Base-by-base conservation (phyloP, 2,113 vertebrate species). In the Prionailurus bengalensis region DNA sequence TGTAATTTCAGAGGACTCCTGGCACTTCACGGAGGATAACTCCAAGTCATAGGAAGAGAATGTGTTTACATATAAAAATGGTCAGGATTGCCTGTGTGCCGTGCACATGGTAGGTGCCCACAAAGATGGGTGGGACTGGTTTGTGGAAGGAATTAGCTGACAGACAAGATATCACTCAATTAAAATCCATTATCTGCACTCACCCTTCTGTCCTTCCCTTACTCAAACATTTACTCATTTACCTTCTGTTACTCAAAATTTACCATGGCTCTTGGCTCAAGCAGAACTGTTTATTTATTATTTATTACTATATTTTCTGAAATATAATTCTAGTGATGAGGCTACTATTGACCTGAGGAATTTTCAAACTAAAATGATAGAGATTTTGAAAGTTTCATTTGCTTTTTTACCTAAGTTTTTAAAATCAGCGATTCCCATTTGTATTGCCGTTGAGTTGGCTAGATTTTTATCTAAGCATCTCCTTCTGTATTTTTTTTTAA, bases 301-400 rank as follows among this genome's bases (percentile, higher is more conserved):
- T 78, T 78, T 48, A 78, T 17, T 78, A 48, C 42, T 78, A 1
- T 48, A 48, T 15, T 88, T 58, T 81, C 25, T 78, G 21, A 83
- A 33, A 33, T 45, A 11, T 29, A 45, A 53, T 82, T 63, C 45
- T 58, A 21, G 13, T 65, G 31, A 76, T 76, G 48, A 80, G 53
- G 33, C 48, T 95, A 2, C 29, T 61, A 21, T 85, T 87, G 84
- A 91, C 39, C 25, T 71, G 17, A 82, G 86, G 58, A 63, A 25
- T 97, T 55, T 94, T 53, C 81, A 94, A 83, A 31, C 51, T 29
- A 45, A 88, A 96, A 83, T 84, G 33, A 91, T 33, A 42, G 31
- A 39, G n/a, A 51, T 65, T 91, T 86, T 85, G 31, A 79, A 94
- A 81, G 23, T 93, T 66, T 94, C 33, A 21, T 66, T 78, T 79